These are phyloP conservation scores for Cetonia aurata DNA, from an alignment of 2,888 invertebrate genomes.

Conservation along the genomic window DNA sequence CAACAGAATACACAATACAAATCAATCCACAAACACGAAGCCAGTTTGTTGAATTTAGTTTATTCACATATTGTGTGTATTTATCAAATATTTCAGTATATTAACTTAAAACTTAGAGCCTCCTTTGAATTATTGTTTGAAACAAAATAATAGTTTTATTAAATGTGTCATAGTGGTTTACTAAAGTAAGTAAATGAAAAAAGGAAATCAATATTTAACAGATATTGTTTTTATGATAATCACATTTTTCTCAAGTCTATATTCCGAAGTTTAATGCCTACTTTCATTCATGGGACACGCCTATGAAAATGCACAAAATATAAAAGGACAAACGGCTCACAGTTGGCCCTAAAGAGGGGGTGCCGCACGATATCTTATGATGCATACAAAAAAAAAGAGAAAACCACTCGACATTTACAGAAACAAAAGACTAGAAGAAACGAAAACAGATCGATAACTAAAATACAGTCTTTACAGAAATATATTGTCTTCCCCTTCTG, in stretches of 20 bases:
- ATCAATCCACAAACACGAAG: too few relatives aligned
- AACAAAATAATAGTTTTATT: too few relatives aligned
- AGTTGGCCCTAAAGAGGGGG: slow-evolving; percentile 8
- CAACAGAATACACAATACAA: too few relatives aligned
- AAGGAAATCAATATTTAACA: not conserved
- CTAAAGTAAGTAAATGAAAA: not conserved
- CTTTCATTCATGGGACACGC: slow-evolving; percentile 18
- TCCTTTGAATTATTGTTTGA: too few relatives aligned
- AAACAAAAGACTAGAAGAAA: slow-evolving; percentile 27
- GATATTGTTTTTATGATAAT: slow-evolving; percentile 38
- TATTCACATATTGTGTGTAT: too few relatives aligned
- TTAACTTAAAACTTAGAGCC: too few relatives aligned
- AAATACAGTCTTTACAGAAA: slow-evolving; percentile 10
- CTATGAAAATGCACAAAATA: slow-evolving; percentile 34
- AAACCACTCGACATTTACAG: slow-evolving; percentile 9
- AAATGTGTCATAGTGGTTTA: too few relatives aligned
- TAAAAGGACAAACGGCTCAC: slow-evolving; percentile 7
- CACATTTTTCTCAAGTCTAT: slow-evolving; percentile 15
- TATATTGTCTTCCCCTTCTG: not conserved
- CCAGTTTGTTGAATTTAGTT: too few relatives aligned
- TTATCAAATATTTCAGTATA: too few relatives aligned
- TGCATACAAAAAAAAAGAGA: slow-evolving; percentile 16
- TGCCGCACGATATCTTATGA: not conserved
- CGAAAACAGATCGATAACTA: slow-evolving; percentile 35
- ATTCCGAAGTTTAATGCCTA: slow-evolving; percentile 21